These are phyloP conservation scores for Huso huso DNA, from an alignment of 2,797 vertebrate genomes.

Conservation along the genomic window DNA sequence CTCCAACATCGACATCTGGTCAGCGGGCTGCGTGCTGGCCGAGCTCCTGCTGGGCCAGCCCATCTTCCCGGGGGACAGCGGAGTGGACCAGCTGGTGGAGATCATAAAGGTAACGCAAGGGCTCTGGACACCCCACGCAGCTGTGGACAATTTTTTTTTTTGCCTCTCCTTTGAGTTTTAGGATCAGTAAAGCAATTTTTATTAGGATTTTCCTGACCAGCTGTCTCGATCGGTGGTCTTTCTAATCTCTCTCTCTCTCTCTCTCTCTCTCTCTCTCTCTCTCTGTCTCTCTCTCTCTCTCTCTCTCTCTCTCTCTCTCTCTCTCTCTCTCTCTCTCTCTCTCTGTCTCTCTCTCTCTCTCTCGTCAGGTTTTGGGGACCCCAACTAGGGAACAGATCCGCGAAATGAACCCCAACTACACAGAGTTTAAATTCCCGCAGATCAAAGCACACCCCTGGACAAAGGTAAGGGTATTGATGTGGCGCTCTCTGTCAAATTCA, in stretches of 20 bases:
- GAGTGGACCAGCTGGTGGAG: constrained; percentile 91
- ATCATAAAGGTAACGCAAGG: constrained; percentile 76
- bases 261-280: background rate
- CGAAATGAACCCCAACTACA: constrained; percentile 96
- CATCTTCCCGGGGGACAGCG: constrained; percentile 88
- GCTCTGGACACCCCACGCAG: background rate
- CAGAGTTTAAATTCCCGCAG: constrained; percentile 93
- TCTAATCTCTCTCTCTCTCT: background rate
- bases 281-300: too few species aligned
- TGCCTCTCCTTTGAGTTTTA: too few species aligned
- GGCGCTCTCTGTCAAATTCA: too few species aligned
- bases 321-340: too few species aligned
- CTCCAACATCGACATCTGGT: constrained; percentile 92
- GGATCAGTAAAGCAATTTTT: too few species aligned
- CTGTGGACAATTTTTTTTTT: too few species aligned
- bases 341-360: background rate
- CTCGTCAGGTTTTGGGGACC: constrained; percentile 77
- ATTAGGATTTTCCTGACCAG: too few species aligned
- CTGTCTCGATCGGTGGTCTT: too few species aligned
- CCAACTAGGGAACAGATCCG: constrained; percentile 90
- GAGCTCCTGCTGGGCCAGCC: constrained; percentile 86
- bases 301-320: too few species aligned
- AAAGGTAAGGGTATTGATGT: constrained; percentile 58
- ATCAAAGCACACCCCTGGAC: constrained; percentile 95
- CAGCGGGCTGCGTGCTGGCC: constrained; percentile 85